Evolutionary conservation across 1,140 invertebrate species (phyloP).

Genomic region (Drosophila kurseongensis): DNA sequence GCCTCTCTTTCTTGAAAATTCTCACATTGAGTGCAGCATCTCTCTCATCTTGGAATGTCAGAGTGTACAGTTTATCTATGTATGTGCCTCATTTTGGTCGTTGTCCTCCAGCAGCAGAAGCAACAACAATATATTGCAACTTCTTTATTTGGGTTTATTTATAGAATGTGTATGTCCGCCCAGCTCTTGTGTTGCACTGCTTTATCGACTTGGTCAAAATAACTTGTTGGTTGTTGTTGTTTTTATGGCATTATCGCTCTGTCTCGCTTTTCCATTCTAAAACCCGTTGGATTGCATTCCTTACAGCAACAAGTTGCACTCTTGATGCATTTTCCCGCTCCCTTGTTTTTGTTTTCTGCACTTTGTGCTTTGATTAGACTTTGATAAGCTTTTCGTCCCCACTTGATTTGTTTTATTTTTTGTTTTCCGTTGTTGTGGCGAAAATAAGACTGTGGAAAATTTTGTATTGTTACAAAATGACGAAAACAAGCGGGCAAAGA

Average conservation of each 20-base stretch:
- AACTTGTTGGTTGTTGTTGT: slow-evolving; percentile 23
- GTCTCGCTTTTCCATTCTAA: slow-evolving; percentile 32
- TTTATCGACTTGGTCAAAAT: slow-evolving; percentile 30
- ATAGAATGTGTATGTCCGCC: slow-evolving; percentile 47
- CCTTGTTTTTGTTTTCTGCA: slow-evolving; percentile 19
- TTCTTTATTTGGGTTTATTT: slow-evolving; percentile 59
- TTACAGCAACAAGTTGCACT: slow-evolving; percentile 70
- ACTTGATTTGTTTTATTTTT: slow-evolving; percentile 7
- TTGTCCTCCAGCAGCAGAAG: slow-evolving; percentile 52
- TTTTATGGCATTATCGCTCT: slow-evolving; percentile 26
- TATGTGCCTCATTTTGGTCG: slow-evolving; percentile 57
- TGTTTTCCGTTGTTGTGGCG: not conserved
- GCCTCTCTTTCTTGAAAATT: slow-evolving; percentile 13
- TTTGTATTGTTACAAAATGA: slow-evolving; percentile 5
- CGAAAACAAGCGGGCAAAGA: not conserved
- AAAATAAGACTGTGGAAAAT: slow-evolving; percentile 20
- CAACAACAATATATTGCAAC: slow-evolving; percentile 18
- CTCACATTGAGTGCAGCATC: slow-evolving; percentile 3
- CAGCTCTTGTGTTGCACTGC: slow-evolving; percentile 8
- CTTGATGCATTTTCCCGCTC: slow-evolving; percentile 20
- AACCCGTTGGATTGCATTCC: slow-evolving; percentile 76
- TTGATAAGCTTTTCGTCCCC: slow-evolving; percentile 19
- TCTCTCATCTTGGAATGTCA: slow-evolving; percentile 8
- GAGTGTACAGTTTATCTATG: slow-evolving; percentile 59
- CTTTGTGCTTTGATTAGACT: slow-evolving; percentile 13